Base-by-base conservation (phyloP, 2,113 vertebrate genomes). In the Piprites chloris region DNA sequence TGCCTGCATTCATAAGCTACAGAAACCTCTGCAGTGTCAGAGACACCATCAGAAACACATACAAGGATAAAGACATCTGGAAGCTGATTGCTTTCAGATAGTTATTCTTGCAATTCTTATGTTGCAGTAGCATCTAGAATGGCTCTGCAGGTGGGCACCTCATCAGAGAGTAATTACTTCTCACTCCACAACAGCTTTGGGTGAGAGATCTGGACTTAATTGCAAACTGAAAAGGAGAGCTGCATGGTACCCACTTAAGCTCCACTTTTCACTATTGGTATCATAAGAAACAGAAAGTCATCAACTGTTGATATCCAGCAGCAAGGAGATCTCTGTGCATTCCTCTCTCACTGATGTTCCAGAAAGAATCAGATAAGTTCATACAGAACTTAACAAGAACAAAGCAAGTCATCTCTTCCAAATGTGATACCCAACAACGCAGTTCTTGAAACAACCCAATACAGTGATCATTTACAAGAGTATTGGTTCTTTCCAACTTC, bases 131-230 rank as follows among this genome's bases (percentile, higher is more conserved):
- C 69, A 75, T 68, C 37, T 46, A 52, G 58, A 87, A 66, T 46
- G 39, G 33, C 87, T 91, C 93, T 87, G 87, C 82, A 73, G 87
- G 93, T 76, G 87, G 78, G 62, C 53, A 79, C 26, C 53, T 91
- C 91, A 95, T 94, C 91, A 89, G 69, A 82, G 58, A 52, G 41
- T 69, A 93, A 96, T 93, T 69, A 91, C 35, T 83, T 4, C 33
- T 85, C 33, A 26, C 33, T 85, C 30, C 49, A 30, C 49, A 83
- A 37, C 20, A 66, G 62, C 77, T 85, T 62, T 68, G 62, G 18
- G 41, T 41, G 47, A 83, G 53, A 91, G 56, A 67, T 42, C 55
- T 55, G 69, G 68, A 68, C n/a, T 83, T 79, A 88, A 95, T 83
- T 88, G 75, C 72, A 94, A 39, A 47, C 52, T 63, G 67, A 95